Conservation (phyloP, 2,888 invertebrate species). For the Ochlodes sylvanus region DNA sequence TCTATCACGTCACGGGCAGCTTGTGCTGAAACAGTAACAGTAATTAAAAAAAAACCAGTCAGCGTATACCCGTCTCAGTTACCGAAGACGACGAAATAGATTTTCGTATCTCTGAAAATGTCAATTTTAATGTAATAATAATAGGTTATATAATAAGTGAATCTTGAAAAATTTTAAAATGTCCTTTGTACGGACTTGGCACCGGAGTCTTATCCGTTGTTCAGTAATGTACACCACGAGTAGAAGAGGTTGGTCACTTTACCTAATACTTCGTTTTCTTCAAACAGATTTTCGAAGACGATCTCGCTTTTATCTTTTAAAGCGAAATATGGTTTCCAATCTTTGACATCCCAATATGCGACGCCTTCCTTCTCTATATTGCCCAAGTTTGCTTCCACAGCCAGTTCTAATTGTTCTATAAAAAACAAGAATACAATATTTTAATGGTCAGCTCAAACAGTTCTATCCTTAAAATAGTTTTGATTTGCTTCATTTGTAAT, state of each 20-base stretch:
- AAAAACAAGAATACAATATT: not conserved
- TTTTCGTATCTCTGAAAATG: too few relatives aligned
- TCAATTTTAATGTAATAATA: too few relatives aligned
- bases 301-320: slow-evolving; percentile 56
- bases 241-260: too few relatives aligned
- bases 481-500: too few relatives aligned
- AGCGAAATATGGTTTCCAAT: slow-evolving; percentile 52
- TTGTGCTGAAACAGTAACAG: slow-evolving; percentile 42
- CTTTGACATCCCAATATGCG: slow-evolving; percentile 56
- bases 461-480: not conserved
- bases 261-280: slow-evolving; percentile 58
- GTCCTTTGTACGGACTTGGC: too few relatives aligned
- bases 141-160: too few relatives aligned
- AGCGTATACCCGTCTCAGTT: too few relatives aligned
- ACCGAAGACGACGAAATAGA: too few relatives aligned
- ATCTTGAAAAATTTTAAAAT: too few relatives aligned
- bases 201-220: too few relatives aligned
- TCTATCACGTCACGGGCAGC: slow-evolving; percentile 51
- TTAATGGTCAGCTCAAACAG: not conserved
- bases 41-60: not conserved
- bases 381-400: slow-evolving; percentile 40
- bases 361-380: slow-evolving; percentile 52
- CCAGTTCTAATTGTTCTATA: slow-evolving; percentile 49
- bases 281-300: slow-evolving; percentile 58
- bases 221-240: too few relatives aligned